Evolutionary conservation across 2,888 invertebrate species (phyloP), one percentile per base, ranked within the genome.

Genomic region (Lithophane ornitopus): DNA sequence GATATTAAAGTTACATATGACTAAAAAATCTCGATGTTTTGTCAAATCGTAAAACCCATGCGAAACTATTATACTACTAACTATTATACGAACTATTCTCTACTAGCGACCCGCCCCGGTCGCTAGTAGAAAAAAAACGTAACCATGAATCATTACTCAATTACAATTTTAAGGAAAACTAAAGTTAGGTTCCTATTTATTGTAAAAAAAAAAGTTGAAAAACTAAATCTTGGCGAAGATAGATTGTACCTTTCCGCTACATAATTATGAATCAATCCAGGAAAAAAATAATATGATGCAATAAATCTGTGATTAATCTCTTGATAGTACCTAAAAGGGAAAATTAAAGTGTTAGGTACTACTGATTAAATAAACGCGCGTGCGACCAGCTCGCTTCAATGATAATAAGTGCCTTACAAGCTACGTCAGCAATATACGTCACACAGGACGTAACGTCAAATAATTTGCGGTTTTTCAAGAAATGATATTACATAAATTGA

Each of bases 401-500:
- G 7, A 52, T 34, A 11, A 61, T 62, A 22, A 22, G 22, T 16
- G 7, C 26, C 3, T 22, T 8, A n/a, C 6, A 46, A 16, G 1
- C 46, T 63, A 39, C 54, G 73, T 74, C 74, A 62, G 11, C 46
- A 44, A 52, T 19, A 19, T n/a, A 54, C 62, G 73, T 73, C 62
- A 74, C 9, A 49, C 9, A 3, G 16, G 8, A 44, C 11, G 22
- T 49, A 12, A 22, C 70, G 16, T 69, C 73, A 28, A 4, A 19
- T 1, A 39, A 22, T 12, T n/a, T 52, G 28, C 41, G 58, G 26
- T 49, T 52, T 26, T 41, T 28, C 41, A 39, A 14, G 39, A 39
- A 62, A 22, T 61, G 1, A 34, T 34, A 22, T 61, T 61, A 39
- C 22, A 22, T 34, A 34, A 34, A 39, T 22, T 1, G 8, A 61